Conservation (phyloP, 2,797 vertebrate genomes). For the Poeciliopsis infans region DNA sequence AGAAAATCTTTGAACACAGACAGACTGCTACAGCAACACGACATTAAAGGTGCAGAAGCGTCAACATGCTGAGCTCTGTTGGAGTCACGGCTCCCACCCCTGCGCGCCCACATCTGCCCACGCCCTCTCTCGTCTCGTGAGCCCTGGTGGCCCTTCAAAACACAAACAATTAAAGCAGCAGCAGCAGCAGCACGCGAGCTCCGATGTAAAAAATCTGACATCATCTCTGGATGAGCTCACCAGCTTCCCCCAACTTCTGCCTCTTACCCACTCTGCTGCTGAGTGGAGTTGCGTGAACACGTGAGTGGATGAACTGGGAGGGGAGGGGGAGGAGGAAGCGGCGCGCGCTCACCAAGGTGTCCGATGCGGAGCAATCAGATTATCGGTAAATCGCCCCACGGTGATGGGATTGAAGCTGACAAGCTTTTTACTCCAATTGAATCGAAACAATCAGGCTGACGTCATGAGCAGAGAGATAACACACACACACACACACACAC, state of each 20-base stretch:
- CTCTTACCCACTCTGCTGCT: conserved; percentile 40
- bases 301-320: neutral
- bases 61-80: neutral
- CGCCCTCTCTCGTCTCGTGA: neutral
- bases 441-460: conserved; percentile 16
- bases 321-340: accelerated
- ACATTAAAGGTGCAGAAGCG: neutral
- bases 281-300: conserved; percentile 4
- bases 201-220: conserved; percentile 70
- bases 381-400: conserved; percentile 24
- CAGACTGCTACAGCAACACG: neutral
- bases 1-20: neutral
- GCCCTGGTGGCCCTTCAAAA: conserved; percentile 42
- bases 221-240: conserved; percentile 77
- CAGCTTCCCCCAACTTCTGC: conserved; percentile 21
- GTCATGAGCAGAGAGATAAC: conserved; percentile 22
- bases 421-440: conserved; percentile 57
- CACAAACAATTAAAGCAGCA: conserved; percentile 43
- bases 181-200: conserved; percentile 13
- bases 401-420: conserved; percentile 62
- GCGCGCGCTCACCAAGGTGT: conserved; percentile 34
- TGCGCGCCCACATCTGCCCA: neutral
- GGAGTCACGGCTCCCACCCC: neutral
- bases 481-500: too few species aligned
- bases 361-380: conserved; percentile 41